Evolutionary conservation across 2,888 invertebrate species (phyloP).

Genomic region (Trachelus troglodyta): DNA sequence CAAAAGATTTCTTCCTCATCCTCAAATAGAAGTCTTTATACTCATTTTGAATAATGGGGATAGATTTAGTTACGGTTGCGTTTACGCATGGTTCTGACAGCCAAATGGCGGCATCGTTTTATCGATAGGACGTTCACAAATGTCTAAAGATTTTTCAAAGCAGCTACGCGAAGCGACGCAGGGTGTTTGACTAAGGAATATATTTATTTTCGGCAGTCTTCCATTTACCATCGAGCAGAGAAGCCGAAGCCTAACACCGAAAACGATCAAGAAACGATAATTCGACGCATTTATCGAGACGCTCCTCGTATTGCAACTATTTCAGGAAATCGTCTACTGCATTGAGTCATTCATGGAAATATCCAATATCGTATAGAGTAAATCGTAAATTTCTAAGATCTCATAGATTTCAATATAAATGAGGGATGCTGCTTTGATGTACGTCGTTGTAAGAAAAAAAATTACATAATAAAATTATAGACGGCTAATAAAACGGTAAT

Average conservation of each 20-base stretch:
- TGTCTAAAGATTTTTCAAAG: neutral
- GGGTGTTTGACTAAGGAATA: neutral
- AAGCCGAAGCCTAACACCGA: neutral
- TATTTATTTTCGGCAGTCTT: neutral
- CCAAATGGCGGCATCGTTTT: neutral
- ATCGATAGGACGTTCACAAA: neutral
- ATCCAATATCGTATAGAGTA: too few species aligned
- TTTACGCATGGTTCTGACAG: neutral
- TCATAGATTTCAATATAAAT: neutral
- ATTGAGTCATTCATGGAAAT: neutral
- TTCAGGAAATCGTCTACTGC: neutral
- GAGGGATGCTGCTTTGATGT: neutral
- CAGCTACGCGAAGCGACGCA: neutral
- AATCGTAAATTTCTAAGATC: neutral
- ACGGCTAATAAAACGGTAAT: slow-evolving; percentile 11
- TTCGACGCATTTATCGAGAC: neutral
- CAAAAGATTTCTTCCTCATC: neutral
- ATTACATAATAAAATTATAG: slow-evolving; percentile 3
- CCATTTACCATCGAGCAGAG: neutral
- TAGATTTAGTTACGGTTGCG: neutral
- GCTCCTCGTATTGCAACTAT: neutral
- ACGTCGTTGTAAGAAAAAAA: neutral
- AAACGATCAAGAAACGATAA: neutral
- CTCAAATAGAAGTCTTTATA: neutral
- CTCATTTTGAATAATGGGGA: neutral